Evolutionary conservation across 1,140 invertebrate genomes (phyloP).

Genomic region (Aphaenogaster rudis): DNA sequence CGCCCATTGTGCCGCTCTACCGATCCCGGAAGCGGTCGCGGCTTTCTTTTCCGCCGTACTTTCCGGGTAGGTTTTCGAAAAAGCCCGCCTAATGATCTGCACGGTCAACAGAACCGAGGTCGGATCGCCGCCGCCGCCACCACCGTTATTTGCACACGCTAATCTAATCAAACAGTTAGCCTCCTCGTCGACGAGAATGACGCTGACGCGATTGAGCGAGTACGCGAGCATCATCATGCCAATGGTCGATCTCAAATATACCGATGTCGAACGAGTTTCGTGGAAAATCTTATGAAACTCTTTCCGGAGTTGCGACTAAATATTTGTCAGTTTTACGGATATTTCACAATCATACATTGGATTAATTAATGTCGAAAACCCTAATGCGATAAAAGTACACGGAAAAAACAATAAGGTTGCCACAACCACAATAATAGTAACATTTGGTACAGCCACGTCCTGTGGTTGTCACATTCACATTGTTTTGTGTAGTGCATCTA

Average conservation of each 20-base stretch:
- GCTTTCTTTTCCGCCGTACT: conserved; percentile 36
- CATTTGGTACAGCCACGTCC: too few species aligned
- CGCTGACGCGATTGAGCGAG: conserved; percentile 15
- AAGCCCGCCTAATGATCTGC: not conserved
- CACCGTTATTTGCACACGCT: conserved; percentile 42
- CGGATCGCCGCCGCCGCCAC: not conserved
- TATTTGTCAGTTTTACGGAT: not conserved
- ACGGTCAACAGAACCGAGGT: not conserved
- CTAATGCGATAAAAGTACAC: too few species aligned
- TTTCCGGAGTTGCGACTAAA: not conserved
- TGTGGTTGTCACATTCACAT: too few species aligned
- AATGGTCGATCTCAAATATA: conserved; percentile 19
- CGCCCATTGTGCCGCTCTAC: conserved; percentile 55
- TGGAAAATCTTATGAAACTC: not conserved
- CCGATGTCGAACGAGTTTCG: not conserved
- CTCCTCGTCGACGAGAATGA: conserved; percentile 23
- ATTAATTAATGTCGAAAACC: not conserved
- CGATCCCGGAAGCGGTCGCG: conserved; percentile 60
- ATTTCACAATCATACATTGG: not conserved
- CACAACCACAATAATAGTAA: too few species aligned
- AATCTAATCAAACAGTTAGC: conserved; percentile 54
- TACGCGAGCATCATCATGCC: not conserved
- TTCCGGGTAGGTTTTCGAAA: conserved; percentile 37
- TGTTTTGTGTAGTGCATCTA: too few species aligned
- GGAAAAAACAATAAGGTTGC: too few species aligned